Evolutionary conservation across 2,888 invertebrate species (phyloP).

Genomic region (Hyposoter didymator): DNA sequence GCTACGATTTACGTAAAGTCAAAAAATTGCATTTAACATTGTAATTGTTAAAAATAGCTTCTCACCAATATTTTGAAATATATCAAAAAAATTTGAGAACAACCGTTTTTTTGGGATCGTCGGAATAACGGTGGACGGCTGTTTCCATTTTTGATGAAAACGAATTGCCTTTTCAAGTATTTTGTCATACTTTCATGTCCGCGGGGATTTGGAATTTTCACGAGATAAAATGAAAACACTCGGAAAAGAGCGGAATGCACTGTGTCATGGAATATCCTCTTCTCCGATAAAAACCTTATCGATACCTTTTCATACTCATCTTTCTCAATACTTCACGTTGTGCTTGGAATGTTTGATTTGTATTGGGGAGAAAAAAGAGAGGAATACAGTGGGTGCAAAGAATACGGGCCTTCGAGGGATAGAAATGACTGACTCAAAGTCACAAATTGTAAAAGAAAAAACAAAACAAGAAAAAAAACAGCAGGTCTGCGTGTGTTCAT

Average conservation of each 20-base stretch:
- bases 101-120: neutral
- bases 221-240: neutral
- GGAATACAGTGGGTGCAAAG: conserved; percentile 75
- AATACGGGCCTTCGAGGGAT: conserved; percentile 81
- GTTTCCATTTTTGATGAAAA: no score
- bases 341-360: conserved; percentile 51
- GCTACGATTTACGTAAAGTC: neutral
- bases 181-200: neutral
- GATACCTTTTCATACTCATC: neutral
- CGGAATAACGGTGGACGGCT: neutral
- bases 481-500: conserved; percentile 80
- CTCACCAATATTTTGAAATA: neutral
- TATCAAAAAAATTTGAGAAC: neutral
- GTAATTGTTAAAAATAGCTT: neutral
- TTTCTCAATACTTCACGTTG: conserved; percentile 6
- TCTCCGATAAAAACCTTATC: neutral
- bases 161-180: no score
- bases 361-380: conserved; percentile 28
- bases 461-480: neutral
- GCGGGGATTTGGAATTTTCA: neutral
- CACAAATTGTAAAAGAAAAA: conserved; percentile 17
- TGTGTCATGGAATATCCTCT: neutral
- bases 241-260: neutral
- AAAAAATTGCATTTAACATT: neutral
- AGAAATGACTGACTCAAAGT: neutral